phyloP scores from a whole-genome alignment of 2,113 vertebrate genomes.

The Phoxinus phoxinus region DNA sequence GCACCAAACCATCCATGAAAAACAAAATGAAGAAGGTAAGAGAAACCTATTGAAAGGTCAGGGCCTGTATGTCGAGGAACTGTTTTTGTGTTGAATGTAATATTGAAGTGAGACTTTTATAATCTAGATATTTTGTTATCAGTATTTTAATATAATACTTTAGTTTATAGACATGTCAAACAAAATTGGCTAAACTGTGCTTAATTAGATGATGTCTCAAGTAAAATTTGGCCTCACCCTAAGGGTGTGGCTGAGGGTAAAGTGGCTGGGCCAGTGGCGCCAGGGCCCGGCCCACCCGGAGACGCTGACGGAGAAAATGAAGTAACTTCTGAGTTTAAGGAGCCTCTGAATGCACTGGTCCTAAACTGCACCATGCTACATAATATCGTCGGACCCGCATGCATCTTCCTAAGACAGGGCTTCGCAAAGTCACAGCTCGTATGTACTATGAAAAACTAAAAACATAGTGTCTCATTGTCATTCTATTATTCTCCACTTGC shows the following conservation, averaged over 20 bases:
- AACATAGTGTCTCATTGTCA: neutral
- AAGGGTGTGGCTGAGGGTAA: constrained; percentile 50
- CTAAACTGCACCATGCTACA: constrained; percentile 80
- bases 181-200: constrained; percentile 6
- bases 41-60: constrained; percentile 2
- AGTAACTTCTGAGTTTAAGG: constrained; percentile 55
- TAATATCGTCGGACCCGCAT: constrained; percentile 79
- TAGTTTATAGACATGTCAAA: constrained; percentile 10
- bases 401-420: constrained; percentile 84
- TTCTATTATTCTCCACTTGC: neutral
- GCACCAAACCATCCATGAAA: constrained; percentile 70
- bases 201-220: constrained; percentile 45
- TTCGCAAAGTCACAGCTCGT: constrained; percentile 76
- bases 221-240: constrained; percentile 32
- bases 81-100: neutral
- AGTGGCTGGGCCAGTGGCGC: constrained; percentile 22
- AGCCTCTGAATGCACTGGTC: constrained; percentile 65
- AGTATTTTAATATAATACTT: neutral
- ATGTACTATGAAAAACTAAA: constrained; percentile 65
- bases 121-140: neutral
- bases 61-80: neutral
- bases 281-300: neutral
- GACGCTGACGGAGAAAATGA: constrained; percentile 36
- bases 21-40: constrained; percentile 74
- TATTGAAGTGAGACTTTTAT: neutral